These are phyloP conservation scores for Neria commutata DNA, from an alignment of 2,888 invertebrate species.

Conservation along the genomic window DNA sequence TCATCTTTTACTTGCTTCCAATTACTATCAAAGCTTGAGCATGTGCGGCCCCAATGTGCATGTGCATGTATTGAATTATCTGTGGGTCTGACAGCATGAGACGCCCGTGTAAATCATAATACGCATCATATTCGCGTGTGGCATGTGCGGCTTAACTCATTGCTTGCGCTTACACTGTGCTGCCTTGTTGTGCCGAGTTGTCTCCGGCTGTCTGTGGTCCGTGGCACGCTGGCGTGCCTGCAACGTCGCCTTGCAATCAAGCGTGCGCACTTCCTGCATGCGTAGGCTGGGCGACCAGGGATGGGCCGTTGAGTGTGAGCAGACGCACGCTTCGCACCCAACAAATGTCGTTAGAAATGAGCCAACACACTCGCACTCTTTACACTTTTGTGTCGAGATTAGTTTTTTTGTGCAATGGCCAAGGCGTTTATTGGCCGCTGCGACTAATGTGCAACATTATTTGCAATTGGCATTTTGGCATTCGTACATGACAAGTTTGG, in stretches of 20 bases:
- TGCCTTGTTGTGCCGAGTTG: too few relatives aligned
- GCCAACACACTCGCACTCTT: not conserved
- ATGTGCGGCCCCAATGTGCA: too few relatives aligned
- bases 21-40: too few relatives aligned
- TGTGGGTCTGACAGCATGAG: too few relatives aligned
- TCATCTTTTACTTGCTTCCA: too few relatives aligned
- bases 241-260: not conserved
- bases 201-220: not conserved
- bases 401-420: not conserved
- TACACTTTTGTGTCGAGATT: not conserved
- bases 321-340: not conserved
- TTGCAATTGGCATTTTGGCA: conserved; percentile 34
- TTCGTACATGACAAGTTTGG: conserved; percentile 35
- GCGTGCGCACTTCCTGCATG: conserved; percentile 33
- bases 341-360: conserved; percentile 3
- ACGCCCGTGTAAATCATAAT: not conserved
- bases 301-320: conserved; percentile 27
- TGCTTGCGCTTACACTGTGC: too few relatives aligned
- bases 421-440: conserved; percentile 4
- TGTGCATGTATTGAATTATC: too few relatives aligned
- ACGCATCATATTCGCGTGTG: not conserved
- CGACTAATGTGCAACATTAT: not conserved
- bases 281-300: conserved; percentile 39
- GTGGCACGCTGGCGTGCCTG: not conserved
- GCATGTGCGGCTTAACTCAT: not conserved